A percentile compares a stretch with the other conserved stretches of the same genome.
These are phyloP conservation scores for Montipora cactus DNA, from an alignment of 64 coral and sea anemone species.

Conservation along the genomic window DNA sequence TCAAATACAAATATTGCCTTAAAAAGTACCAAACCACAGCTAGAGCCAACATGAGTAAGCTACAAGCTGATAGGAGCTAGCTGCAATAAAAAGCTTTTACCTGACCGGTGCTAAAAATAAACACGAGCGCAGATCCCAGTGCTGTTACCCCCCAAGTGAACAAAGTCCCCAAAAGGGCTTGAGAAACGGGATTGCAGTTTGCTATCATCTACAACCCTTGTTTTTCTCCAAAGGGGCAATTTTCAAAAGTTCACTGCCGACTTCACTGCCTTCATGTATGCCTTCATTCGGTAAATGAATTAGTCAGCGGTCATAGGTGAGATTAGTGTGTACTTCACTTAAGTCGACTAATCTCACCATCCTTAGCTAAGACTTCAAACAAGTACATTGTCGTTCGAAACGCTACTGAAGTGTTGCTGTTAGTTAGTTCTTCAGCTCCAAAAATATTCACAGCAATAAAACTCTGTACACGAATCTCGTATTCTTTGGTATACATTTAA, in stretches of 20 bases:
- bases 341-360: too few species aligned
- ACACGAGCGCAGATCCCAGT: slow-evolving; percentile 87
- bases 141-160: slow-evolving; percentile 99
- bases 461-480: too few species aligned
- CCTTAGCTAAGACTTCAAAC: too few species aligned
- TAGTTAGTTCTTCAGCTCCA: too few species aligned
- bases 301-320: background rate
- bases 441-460: too few species aligned
- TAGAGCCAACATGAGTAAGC: too few species aligned
- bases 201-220: slow-evolving; percentile 71
- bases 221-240: background rate
- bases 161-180: slow-evolving; percentile 92
- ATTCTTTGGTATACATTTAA: too few species aligned
- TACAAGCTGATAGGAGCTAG: too few species aligned
- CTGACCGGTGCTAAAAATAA: slow-evolving; percentile 92
- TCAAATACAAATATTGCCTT: slow-evolving; percentile 6
- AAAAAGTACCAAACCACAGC: background rate
- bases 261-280: too few species aligned
- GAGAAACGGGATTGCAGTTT: slow-evolving; percentile 83
- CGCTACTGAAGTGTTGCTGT: too few species aligned
- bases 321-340: background rate
- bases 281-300: background rate
- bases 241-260: background rate
- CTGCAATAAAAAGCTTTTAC: slow-evolving; percentile 20
- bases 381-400: too few species aligned